Evolutionary conservation across 2,113 vertebrate species (phyloP).

Genomic region (Cettia cetti): DNA sequence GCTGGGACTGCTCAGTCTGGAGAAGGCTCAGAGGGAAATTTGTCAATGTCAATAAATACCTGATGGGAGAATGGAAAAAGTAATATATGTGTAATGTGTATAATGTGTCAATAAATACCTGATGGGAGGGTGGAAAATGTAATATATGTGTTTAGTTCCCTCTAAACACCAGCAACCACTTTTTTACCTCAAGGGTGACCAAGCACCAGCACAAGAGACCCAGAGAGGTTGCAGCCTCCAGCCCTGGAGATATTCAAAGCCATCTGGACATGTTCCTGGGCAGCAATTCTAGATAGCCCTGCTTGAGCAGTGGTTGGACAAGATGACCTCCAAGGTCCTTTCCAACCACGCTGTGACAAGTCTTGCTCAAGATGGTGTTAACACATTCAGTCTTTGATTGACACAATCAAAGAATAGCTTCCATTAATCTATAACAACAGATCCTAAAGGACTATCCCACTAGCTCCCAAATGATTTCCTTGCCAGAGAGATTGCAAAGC

Average conservation of each 20-base stretch:
- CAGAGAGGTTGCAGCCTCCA: neutral
- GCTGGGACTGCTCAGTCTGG: neutral
- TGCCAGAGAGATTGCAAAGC: neutral
- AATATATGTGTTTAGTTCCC: neutral
- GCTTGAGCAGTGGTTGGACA: neutral
- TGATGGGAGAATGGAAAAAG: neutral
- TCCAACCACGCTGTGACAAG: neutral
- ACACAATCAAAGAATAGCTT: neutral
- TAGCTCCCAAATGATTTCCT: neutral
- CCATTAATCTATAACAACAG: neutral
- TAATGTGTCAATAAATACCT: neutral
- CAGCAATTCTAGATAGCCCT: neutral
- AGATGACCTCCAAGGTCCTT: neutral
- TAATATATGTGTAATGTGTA: neutral
- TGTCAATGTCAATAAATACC: neutral
- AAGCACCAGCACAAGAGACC: neutral
- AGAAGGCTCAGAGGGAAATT: neutral
- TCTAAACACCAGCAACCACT: neutral
- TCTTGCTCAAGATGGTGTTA: neutral
- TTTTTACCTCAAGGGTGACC: neutral
- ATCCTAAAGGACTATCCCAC: neutral
- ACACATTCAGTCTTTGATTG: neutral
- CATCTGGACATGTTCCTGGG: accelerated
- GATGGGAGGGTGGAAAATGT: neutral
- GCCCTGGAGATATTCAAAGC: neutral